Conservation (phyloP, 2,888 invertebrate species). For the Conchocele bisecta region DNA sequence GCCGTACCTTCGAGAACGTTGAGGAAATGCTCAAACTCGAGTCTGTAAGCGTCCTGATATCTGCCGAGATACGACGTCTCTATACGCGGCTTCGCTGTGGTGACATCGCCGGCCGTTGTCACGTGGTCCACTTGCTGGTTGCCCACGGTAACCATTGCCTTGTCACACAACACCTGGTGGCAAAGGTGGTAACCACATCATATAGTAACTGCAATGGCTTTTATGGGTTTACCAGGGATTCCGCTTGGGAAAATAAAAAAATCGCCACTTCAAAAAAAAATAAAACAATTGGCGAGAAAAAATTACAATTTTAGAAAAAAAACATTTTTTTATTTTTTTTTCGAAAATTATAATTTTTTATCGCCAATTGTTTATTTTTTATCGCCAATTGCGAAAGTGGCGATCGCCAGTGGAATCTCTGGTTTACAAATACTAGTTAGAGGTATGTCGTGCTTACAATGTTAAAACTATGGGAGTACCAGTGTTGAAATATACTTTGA, state of each 20-base stretch:
- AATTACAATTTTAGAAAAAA: background rate
- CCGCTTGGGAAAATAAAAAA: too few species aligned
- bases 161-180: slow-evolving; percentile 70
- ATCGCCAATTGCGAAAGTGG: too few species aligned
- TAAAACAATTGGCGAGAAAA: too few species aligned
- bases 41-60: slow-evolving; percentile 73
- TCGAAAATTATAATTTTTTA: too few species aligned
- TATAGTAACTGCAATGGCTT: background rate
- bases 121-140: slow-evolving; percentile 53
- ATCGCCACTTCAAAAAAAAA: too few species aligned
- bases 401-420: too few species aligned
- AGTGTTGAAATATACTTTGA: too few species aligned
- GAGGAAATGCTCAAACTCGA: slow-evolving; percentile 76
- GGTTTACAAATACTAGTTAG: background rate
- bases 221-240: too few species aligned
- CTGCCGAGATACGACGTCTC: slow-evolving; percentile 59
- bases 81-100: slow-evolving; percentile 47
- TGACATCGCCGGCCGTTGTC: slow-evolving; percentile 30
- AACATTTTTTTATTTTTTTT: background rate
- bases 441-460: background rate
- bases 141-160: slow-evolving; percentile 64
- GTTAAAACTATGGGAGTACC: too few species aligned
- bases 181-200: background rate
- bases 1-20: too few species aligned
- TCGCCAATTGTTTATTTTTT: too few species aligned